Conservation (phyloP, 1,140 invertebrate genomes). For the Drosophila nigrodunni region DNA sequence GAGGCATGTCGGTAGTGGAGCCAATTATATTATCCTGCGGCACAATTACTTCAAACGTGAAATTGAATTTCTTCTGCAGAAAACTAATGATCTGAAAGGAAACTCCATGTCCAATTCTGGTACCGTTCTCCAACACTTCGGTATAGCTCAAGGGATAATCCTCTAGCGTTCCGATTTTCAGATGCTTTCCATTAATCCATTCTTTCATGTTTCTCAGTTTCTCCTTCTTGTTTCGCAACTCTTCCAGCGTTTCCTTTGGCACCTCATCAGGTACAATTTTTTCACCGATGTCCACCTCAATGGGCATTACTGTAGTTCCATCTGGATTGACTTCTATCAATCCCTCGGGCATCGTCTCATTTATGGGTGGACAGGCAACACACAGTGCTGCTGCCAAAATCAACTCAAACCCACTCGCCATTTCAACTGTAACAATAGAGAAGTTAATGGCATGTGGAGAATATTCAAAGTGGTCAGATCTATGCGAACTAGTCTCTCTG, state of each 20-base stretch:
- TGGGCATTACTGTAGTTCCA: constrained; percentile 36
- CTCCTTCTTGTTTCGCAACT: constrained; percentile 51
- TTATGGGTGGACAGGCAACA: constrained; percentile 54
- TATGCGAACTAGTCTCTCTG: too few relatives aligned
- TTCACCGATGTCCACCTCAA: constrained; percentile 26
- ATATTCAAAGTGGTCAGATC: background rate
- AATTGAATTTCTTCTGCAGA: constrained; percentile 88
- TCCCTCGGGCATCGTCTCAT: constrained; percentile 50
- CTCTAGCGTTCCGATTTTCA: constrained; percentile 84
- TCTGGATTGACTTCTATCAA: constrained; percentile 47
- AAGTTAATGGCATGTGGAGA: background rate
- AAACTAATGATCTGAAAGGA: constrained; percentile 90
- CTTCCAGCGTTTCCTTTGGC: constrained; percentile 58
- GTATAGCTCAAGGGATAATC: constrained; percentile 88
- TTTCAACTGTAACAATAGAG: constrained; percentile 9
- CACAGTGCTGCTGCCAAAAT: constrained; percentile 72
- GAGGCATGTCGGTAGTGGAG: constrained; percentile 85
- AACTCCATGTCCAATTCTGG: constrained; percentile 87
- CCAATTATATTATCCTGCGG: constrained; percentile 86
- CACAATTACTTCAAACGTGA: constrained; percentile 88
- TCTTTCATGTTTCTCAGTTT: constrained; percentile 57
- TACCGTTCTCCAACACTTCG: constrained; percentile 85
- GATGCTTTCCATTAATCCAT: constrained; percentile 76
- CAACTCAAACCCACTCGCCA: constrained; percentile 75
- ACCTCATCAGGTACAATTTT: constrained; percentile 42